These are phyloP conservation scores for Ispidina lecontei DNA, from an alignment of 2,797 vertebrate genomes.

Conservation along the genomic window DNA sequence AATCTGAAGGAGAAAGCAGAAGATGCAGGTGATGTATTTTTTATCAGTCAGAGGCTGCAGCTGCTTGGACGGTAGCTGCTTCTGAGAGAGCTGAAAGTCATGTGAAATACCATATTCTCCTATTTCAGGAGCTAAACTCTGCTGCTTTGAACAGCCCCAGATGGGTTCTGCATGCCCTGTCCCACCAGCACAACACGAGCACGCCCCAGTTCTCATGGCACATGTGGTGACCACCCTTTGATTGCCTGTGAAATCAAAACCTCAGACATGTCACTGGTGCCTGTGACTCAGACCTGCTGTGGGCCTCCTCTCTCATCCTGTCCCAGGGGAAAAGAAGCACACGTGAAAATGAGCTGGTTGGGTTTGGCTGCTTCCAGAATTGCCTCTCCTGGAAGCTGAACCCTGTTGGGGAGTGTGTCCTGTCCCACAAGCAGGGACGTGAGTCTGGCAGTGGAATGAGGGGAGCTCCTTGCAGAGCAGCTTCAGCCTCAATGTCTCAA, in stretches of 20 bases:
- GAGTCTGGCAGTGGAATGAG: neutral
- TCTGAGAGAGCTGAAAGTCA: neutral
- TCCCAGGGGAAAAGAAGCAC: neutral
- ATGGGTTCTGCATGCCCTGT: neutral
- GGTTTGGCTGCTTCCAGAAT: constrained; percentile 1
- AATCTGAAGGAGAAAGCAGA: neutral
- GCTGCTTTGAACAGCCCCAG: neutral
- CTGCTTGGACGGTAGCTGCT: neutral
- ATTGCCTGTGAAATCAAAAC: neutral
- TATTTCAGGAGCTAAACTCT: neutral
- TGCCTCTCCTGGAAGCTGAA: neutral
- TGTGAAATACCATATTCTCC: neutral
- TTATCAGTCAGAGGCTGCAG: neutral
- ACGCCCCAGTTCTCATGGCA: neutral
- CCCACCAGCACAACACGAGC: neutral
- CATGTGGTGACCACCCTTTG: neutral
- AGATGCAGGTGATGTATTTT: neutral
- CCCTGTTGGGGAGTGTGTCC: neutral
- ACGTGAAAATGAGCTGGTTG: neutral
- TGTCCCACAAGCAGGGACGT: rapidly evolving
- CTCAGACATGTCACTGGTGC: rapidly evolving
- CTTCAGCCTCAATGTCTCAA: neutral
- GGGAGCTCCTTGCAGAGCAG: neutral
- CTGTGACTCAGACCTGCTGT: neutral
- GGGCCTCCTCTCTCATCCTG: neutral